Percentiles rank a stretch among this genome's conserved stretches.
Evolutionary conservation across 37 sponge, comb jelly and placozoan genomes (phyloP).

Genomic region (Agelas oroides): DNA sequence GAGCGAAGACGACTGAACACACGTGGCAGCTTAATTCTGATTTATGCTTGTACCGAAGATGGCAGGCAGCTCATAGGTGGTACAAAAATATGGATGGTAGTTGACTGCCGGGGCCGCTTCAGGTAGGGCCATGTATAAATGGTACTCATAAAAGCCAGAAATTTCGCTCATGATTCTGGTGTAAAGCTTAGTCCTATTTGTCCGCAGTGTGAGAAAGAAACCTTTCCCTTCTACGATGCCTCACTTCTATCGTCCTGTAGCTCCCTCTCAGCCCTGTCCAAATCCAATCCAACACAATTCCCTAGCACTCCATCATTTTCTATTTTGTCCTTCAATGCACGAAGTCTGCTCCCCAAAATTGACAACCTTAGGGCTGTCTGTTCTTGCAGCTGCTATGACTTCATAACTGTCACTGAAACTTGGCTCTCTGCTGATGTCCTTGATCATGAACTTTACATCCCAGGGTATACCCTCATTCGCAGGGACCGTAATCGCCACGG

Average conservation of each 20-base stretch:
- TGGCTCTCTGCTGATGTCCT: slow-evolving; percentile 14
- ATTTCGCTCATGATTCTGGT: too few relatives aligned
- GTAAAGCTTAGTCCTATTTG: too few relatives aligned
- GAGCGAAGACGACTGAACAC: too few relatives aligned
- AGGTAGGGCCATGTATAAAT: too few relatives aligned
- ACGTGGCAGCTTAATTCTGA: too few relatives aligned
- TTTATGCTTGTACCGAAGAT: too few relatives aligned
- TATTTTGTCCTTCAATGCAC: slow-evolving; percentile 20
- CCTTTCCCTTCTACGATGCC: not conserved
- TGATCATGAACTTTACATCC: not conserved
- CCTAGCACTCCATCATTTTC: not conserved
- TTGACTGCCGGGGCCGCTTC: too few relatives aligned
- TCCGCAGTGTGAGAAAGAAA: not conserved
- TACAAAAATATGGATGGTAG: too few relatives aligned
- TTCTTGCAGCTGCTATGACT: not conserved
- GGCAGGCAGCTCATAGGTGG: too few relatives aligned
- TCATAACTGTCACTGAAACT: not conserved
- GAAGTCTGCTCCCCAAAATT: not conserved
- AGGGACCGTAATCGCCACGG: slow-evolving; percentile 9
- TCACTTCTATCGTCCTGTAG: not conserved
- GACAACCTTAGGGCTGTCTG: not conserved
- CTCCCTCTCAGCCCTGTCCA: too few relatives aligned
- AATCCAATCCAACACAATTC: too few relatives aligned
- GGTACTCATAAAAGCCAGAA: too few relatives aligned
- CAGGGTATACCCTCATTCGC: not conserved